Percentiles rank a stretch among this genome's conserved stretches.
Conservation (phyloP, 35 echinoderm and acorn worm species). For the Apostichopus californicus region DNA sequence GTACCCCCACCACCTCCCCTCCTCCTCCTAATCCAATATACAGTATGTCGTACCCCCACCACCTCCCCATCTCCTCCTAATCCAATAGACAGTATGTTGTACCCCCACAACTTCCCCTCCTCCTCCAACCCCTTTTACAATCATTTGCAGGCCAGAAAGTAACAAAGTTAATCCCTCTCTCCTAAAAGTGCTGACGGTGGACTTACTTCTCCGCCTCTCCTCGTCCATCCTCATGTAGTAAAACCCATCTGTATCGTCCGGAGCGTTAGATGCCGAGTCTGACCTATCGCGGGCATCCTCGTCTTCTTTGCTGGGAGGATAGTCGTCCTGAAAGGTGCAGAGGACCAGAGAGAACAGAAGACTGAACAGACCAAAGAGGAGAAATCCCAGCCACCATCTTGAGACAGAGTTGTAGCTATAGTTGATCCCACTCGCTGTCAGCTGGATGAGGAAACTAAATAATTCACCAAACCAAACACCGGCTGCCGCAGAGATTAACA, state of each 20-base stretch:
- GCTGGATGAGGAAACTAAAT: constrained; percentile 40
- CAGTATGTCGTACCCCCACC: too few relatives aligned
- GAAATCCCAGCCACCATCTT: constrained; percentile 49
- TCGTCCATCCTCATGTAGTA: constrained; percentile 56
- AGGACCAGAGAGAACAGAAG: constrained; percentile 41
- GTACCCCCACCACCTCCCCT: too few relatives aligned
- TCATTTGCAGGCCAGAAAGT: not conserved
- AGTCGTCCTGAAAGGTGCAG: constrained; percentile 39
- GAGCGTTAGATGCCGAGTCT: not conserved
- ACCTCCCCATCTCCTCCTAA: too few relatives aligned
- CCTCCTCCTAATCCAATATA: too few relatives aligned
- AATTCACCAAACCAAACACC: constrained; percentile 29
- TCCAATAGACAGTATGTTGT: too few relatives aligned
- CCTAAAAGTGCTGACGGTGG: not conserved
- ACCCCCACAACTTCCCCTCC: too few relatives aligned
- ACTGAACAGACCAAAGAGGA: constrained; percentile 39
- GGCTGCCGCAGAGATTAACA: not conserved
- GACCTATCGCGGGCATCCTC: not conserved
- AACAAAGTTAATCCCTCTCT: not conserved
- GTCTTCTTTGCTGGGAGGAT: not conserved
- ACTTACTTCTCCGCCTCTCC: constrained; percentile 29
- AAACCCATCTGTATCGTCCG: constrained; percentile 37
- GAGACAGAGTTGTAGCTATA: constrained; percentile 43
- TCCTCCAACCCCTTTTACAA: too few relatives aligned
- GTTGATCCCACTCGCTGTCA: constrained; percentile 13